Percentiles rank a stretch among this genome's conserved stretches.
Conservation (phyloP, 2,113 vertebrate species). For the Pyxicephalus adspersus region DNA sequence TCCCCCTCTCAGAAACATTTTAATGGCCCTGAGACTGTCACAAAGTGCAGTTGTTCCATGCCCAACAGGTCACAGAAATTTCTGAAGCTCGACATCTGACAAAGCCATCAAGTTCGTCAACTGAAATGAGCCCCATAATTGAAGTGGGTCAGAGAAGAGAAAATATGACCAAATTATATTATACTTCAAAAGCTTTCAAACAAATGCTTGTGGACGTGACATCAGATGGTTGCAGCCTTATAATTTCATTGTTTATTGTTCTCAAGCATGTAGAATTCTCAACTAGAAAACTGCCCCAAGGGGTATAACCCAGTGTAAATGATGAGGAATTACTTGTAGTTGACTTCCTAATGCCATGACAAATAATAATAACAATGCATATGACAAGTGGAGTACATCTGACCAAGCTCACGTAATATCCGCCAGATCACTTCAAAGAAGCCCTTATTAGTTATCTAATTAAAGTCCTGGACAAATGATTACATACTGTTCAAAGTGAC, state of each 20-base stretch:
- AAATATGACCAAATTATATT: background rate
- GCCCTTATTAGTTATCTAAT: background rate
- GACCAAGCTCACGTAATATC: conserved; percentile 2
- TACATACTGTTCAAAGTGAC: background rate
- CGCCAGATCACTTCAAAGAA: conserved; percentile 44
- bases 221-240: conserved; percentile 18
- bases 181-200: conserved; percentile 29
- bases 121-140: conserved; percentile 14
- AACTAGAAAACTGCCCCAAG: background rate
- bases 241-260: conserved; percentile 38
- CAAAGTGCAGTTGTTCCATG: too few species aligned
- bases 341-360: conserved; percentile 5
- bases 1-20: too few species aligned
- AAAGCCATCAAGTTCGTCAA: background rate
- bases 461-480: background rate
- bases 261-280: conserved; percentile 10
- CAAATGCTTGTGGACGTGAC: conserved; percentile 26
- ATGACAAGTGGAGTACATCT: background rate
- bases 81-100: background rate
- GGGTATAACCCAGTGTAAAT: conserved; percentile 3
- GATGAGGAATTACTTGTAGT: conserved; percentile 14
- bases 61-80: background rate
- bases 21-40: too few species aligned
- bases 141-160: conserved; percentile 24
- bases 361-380: background rate